Base-by-base conservation (phyloP, 1,140 invertebrate genomes). In the Chrysopa pallens region DNA sequence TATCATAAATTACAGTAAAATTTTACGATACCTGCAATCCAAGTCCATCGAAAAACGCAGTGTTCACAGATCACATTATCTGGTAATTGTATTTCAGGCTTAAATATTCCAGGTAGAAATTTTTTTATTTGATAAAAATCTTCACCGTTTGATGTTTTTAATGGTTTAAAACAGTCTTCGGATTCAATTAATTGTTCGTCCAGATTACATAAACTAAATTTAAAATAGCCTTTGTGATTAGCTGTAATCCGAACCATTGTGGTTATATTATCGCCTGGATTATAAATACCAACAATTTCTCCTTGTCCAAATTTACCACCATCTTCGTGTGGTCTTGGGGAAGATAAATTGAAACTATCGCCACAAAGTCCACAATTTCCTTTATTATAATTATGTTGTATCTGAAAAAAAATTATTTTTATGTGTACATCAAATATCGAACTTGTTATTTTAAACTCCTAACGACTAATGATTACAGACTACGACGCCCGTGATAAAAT, bases 21-120 rank as follows among this genome's bases (percentile, higher is more conserved):
- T 4, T 39, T 38, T 56, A 11, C 14, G 17, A 11, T 9, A 48
- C 57, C 71, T 39, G 64, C 60, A 42, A 51, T 55, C 47, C 75
- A 78, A 36, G 66, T 66, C 75, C 75, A 78, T 48, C 74, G 66
- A 1, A 78, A 48, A 1, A 77, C 68, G 48, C 76, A 78, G 11
- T 69, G 66, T 8, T 65, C 38, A 52, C 77, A 69, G 1, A 54
- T 63, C 23, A 74, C 15, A 29, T 49, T 53, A 4, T 47, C 12
- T 0, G 74, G 74, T 1, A 72, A 48, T 42, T 46, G 13, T n/a
- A 50, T 23, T 27, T 35, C 15, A 9, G 52, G 28, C 8, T 47
- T 27, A 36, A 45, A 48, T 31, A 43, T 39, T 29, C 35, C 28
- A n/a, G 23, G 6, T 14, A 23, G 12, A 31, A 15, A 27, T 13